A percentile compares a stretch with the other conserved stretches of the same genome.
Evolutionary conservation across 1,140 invertebrate species (phyloP).

Genomic region (Atopsyche davidsoni): DNA sequence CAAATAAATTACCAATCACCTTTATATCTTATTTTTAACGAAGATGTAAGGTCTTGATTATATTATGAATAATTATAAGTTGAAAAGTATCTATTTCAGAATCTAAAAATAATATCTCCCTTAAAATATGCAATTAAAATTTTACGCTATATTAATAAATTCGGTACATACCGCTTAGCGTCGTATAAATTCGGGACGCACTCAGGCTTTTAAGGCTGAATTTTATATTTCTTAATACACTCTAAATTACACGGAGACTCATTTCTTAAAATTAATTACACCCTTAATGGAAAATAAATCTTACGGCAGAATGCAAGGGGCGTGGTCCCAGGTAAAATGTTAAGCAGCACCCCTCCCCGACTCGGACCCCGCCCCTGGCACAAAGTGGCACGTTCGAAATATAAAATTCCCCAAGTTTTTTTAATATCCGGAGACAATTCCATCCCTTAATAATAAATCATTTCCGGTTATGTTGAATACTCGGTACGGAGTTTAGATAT

Average conservation of each 20-base stretch:
- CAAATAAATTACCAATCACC: too few species aligned
- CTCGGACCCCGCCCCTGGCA: neutral
- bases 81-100: too few species aligned
- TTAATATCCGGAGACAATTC: constrained; percentile 29
- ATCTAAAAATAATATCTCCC: too few species aligned
- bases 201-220: constrained; percentile 2
- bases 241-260: constrained; percentile 1
- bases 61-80: too few species aligned
- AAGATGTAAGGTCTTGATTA: too few species aligned
- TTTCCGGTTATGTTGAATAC: constrained; percentile 24
- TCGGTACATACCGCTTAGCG: too few species aligned
- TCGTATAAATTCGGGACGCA: too few species aligned
- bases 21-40: too few species aligned
- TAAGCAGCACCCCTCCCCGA: neutral
- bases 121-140: too few species aligned
- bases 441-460: constrained; percentile 28
- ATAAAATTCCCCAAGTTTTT: constrained; percentile 29
- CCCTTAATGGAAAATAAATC: constrained; percentile 26
- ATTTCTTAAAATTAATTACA: constrained; percentile 23
- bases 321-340: constrained; percentile 8
- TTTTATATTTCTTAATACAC: constrained; percentile 11
- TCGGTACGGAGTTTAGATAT: too few species aligned
- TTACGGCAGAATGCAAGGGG: constrained; percentile 14
- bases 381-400: constrained; percentile 18
- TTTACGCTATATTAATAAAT: too few species aligned